A percentile compares a stretch with the other conserved stretches of the same genome.
phyloP scores from a whole-genome alignment of 2,113 vertebrate genomes.

The Centropristis striata region DNA sequence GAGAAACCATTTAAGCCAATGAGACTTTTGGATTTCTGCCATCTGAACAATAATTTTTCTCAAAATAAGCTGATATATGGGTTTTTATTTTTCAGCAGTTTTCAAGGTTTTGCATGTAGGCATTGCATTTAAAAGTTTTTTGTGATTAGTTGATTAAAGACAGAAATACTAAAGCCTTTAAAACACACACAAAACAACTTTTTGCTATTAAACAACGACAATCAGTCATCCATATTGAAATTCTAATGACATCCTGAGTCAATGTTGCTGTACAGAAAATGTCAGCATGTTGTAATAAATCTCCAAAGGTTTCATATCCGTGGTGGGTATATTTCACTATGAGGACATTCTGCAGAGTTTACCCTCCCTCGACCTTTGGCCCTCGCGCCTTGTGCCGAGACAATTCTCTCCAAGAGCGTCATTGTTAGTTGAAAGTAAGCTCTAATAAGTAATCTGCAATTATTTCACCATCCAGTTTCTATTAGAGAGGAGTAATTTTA shows the following conservation, averaged over 20 bases:
- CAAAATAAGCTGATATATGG: not conserved
- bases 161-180: not conserved
- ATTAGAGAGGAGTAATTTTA: slow-evolving; percentile 74
- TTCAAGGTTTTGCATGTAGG: not conserved
- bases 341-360: not conserved
- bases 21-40: not conserved
- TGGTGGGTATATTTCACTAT: not conserved
- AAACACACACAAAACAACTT: not conserved
- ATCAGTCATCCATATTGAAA: slow-evolving; percentile 20
- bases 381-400: not conserved
- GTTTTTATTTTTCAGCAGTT: not conserved
- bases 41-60: not conserved
- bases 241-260: slow-evolving; percentile 1
- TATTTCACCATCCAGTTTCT: slow-evolving; percentile 66
- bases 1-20: slow-evolving; percentile 1
- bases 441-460: slow-evolving; percentile 65
- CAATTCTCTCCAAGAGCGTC: not conserved
- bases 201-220: not conserved
- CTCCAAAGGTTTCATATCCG: slow-evolving; percentile 7
- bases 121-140: not conserved
- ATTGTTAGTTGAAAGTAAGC: slow-evolving; percentile 49
- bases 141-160: not conserved
- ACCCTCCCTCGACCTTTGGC: slow-evolving; percentile 40
- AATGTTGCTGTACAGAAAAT: slow-evolving; percentile 2
- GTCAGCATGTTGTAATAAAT: not conserved